phyloP scores from a whole-genome alignment of 2,797 vertebrate species.

The Galaxias olidus region DNA sequence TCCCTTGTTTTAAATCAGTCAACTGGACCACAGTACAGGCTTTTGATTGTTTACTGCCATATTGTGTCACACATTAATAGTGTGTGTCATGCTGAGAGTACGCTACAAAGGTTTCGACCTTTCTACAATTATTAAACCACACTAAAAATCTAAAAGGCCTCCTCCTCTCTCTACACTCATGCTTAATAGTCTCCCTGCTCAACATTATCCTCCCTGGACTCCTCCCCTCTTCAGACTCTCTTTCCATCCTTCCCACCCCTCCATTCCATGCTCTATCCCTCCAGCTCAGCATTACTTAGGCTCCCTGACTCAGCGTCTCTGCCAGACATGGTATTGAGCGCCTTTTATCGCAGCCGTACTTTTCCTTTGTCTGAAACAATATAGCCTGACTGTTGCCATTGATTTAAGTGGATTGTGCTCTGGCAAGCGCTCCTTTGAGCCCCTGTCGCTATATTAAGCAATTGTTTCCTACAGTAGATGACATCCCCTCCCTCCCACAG shows the following conservation, averaged over 20 bases:
- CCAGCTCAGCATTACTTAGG: slow-evolving; percentile 64
- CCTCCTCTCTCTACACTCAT: neutral
- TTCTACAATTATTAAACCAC: no score
- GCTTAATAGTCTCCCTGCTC: neutral
- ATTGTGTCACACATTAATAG: no score
- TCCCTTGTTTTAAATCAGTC: no score
- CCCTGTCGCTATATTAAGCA: slow-evolving; percentile 86
- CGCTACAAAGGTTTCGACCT: no score
- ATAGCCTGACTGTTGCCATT: slow-evolving; percentile 80
- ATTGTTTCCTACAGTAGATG: slow-evolving; percentile 87
- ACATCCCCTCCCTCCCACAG: slow-evolving; percentile 78
- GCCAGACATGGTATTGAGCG: slow-evolving; percentile 65
- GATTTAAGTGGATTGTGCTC: slow-evolving; percentile 82
- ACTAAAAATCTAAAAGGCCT: no score
- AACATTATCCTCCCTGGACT: neutral
- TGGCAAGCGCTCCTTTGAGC: slow-evolving; percentile 82
- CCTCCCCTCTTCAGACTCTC: slow-evolving; percentile 21
- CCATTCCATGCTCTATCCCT: slow-evolving; percentile 37
- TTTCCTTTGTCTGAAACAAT: slow-evolving; percentile 80
- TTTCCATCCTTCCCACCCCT: slow-evolving; percentile 21
- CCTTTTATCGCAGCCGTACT: slow-evolving; percentile 75
- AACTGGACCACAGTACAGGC: no score
- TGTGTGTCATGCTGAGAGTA: no score
- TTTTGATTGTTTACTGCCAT: no score
- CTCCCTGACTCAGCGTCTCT: slow-evolving; percentile 71